Conservation (phyloP, 2,113 vertebrate species). For the Nannospalax galili region DNA sequence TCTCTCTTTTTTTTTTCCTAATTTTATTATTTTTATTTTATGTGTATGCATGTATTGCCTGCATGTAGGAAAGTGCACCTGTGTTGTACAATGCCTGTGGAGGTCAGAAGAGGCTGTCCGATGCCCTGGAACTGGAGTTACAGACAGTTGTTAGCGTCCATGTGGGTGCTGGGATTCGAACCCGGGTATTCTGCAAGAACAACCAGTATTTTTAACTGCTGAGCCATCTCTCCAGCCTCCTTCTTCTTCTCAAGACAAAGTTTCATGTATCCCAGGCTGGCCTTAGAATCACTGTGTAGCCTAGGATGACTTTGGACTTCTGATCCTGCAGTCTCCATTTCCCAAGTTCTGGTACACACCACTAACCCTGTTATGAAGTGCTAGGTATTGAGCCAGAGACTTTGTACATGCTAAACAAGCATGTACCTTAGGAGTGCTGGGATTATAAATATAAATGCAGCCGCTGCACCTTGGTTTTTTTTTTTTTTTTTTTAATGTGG, state of each 20-base stretch:
- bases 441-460: no score
- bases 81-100: no score
- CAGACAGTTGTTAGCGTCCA: no score
- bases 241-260: not conserved
- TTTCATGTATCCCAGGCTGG: not conserved
- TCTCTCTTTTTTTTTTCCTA: not conserved
- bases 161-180: no score
- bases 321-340: not conserved
- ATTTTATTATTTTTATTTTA: not conserved
- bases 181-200: not conserved
- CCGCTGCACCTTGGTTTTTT: not conserved
- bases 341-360: no score
- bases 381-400: not conserved
- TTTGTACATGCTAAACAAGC: not conserved
- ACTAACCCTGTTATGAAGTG: not conserved
- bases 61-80: no score
- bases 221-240: not conserved
- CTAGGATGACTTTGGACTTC: not conserved
- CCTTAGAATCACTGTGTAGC: not conserved
- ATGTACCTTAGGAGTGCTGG: no score
- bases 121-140: not conserved
- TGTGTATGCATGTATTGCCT: no score
- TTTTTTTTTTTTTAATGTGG: no score
- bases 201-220: no score
- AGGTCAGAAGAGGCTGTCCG: not conserved